phyloP scores from a whole-genome alignment of 2,888 invertebrate species.

The Acanthosepion esculentum region DNA sequence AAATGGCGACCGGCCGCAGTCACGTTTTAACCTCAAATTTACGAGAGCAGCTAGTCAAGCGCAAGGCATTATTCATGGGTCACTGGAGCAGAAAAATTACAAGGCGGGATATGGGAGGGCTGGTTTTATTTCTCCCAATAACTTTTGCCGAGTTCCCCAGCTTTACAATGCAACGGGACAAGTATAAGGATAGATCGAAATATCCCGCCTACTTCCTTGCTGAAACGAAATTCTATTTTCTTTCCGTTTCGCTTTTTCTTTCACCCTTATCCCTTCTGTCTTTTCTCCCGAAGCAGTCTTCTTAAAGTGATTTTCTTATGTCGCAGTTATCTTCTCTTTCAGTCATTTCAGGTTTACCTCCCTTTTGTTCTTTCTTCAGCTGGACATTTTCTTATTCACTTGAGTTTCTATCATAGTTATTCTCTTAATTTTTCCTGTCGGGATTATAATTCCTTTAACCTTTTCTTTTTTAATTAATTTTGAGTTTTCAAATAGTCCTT shows the following conservation, averaged over 20 bases:
- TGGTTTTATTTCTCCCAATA: neutral
- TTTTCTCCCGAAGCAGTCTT: neutral
- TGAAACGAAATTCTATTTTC: neutral
- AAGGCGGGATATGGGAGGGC: neutral
- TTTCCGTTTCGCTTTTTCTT: neutral
- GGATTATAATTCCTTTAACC: no score
- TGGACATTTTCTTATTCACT: neutral
- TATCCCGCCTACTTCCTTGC: no score
- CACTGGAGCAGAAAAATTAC: constrained; percentile 45
- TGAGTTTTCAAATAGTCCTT: neutral
- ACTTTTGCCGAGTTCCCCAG: neutral
- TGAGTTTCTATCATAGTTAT: neutral
- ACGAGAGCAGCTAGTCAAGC: constrained; percentile 24
- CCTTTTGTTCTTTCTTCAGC: neutral
- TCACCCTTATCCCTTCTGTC: neutral
- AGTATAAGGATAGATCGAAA: neutral
- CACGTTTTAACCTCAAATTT: constrained; percentile 44
- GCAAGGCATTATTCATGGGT: neutral
- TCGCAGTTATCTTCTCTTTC: neutral
- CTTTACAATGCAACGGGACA: neutral
- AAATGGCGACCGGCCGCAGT: neutral
- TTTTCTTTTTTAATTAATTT: neutral
- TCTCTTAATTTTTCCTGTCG: no score
- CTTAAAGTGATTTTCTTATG: neutral
- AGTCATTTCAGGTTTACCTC: neutral